Conservation (phyloP, 2,113 vertebrate genomes). For the Apus apus region DNA sequence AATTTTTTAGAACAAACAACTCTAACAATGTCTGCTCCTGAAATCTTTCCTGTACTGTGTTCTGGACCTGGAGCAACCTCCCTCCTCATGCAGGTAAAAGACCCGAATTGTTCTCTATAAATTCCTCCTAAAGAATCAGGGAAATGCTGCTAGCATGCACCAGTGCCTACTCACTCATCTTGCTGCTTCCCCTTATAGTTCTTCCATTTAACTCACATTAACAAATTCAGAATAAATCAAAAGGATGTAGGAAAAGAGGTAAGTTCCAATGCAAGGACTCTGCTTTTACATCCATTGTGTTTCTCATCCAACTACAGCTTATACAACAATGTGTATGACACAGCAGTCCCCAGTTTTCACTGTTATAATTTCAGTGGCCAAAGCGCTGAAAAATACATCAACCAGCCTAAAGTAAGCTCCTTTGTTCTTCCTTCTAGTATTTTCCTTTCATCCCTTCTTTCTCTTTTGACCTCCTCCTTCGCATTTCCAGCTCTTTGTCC, state of each 20-base stretch:
- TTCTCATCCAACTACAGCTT: neutral
- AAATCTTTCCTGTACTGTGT: neutral
- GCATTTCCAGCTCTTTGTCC: slow-evolving; percentile 25
- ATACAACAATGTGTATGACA: neutral
- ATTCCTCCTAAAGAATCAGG: neutral
- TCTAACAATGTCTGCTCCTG: neutral
- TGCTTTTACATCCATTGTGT: neutral
- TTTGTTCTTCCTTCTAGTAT: neutral
- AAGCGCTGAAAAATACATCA: slow-evolving; percentile 4
- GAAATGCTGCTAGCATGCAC: neutral
- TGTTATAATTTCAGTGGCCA: slow-evolving; percentile 6
- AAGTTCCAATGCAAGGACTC: neutral
- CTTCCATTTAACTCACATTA: neutral
- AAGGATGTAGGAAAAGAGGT: neutral
- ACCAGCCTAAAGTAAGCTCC: neutral
- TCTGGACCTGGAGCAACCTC: neutral
- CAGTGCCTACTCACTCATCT: neutral
- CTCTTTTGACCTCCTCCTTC: neutral
- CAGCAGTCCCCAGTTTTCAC: neutral
- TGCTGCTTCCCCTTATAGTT: neutral
- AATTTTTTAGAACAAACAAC: neutral
- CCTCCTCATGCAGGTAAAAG: neutral
- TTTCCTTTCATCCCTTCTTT: slow-evolving; percentile 23
- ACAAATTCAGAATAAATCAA: neutral
- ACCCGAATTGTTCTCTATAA: neutral